phyloP scores from a whole-genome alignment of 2,888 invertebrate species.

The Yponomeuta malinellus region DNA sequence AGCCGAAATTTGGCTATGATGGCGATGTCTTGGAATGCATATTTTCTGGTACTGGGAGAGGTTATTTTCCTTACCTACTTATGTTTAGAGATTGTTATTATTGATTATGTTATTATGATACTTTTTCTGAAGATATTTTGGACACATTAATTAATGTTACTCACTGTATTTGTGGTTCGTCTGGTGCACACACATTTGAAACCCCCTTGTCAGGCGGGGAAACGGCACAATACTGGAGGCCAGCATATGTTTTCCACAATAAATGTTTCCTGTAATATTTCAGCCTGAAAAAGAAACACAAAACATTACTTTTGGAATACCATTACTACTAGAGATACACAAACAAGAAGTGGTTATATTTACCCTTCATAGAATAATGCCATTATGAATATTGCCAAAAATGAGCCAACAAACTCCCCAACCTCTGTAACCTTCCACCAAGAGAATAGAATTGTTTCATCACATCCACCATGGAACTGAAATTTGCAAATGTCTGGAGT shows the following conservation, averaged over 20 bases:
- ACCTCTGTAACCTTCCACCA: constrained; percentile 86
- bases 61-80: too few species aligned
- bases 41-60: too few species aligned
- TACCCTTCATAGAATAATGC: constrained; percentile 96
- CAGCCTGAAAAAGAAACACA: constrained; percentile 62
- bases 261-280: constrained; percentile 85
- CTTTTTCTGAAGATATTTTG: too few species aligned
- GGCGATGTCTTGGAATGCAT: too few species aligned
- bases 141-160: constrained; percentile 21
- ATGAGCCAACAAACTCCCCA: constrained; percentile 90
- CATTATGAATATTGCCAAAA: constrained; percentile 93
- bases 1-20: too few species aligned
- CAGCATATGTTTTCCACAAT: constrained; percentile 91
- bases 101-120: too few species aligned
- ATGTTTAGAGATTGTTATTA: too few species aligned
- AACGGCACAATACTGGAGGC: constrained; percentile 89
- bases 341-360: constrained; percentile 36
- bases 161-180: constrained; percentile 84
- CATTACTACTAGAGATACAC: not conserved
- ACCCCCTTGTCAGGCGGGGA: constrained; percentile 82
- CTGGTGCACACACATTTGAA: constrained; percentile 73
- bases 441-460: constrained; percentile 86
- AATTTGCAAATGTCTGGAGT: constrained; percentile 42
- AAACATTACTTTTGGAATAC: constrained; percentile 7
- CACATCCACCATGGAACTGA: constrained; percentile 87